These are phyloP conservation scores for Mesopsocus fuscifrons DNA, from an alignment of 2,888 invertebrate species.

Conservation along the genomic window DNA sequence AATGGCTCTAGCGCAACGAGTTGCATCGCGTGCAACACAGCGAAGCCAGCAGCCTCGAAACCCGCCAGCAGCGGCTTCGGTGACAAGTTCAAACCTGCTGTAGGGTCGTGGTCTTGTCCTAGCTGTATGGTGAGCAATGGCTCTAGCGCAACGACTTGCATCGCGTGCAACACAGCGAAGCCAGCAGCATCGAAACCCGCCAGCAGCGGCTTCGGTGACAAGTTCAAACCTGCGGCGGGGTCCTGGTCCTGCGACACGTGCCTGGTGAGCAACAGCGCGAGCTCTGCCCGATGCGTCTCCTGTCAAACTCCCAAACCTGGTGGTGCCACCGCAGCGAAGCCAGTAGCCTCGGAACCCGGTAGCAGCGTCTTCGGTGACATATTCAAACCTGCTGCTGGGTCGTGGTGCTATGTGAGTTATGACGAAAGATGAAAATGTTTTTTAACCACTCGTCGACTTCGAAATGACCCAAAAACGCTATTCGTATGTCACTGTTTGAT, in stretches of 20 bases:
- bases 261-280: conserved; percentile 32
- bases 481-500: no score
- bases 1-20: conserved; percentile 27
- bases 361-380: conserved; percentile 13
- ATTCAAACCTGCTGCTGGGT: conserved; percentile 15
- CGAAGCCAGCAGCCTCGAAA: conserved; percentile 10
- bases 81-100: conserved; percentile 31
- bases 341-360: background rate
- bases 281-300: conserved; percentile 29
- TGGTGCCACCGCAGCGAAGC: conserved; percentile 19
- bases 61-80: conserved; percentile 14
- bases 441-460: no score
- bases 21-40: conserved; percentile 34
- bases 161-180: conserved; percentile 30
- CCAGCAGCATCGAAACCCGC: no score
- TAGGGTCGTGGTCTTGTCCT: conserved; percentile 44
- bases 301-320: conserved; percentile 29
- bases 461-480: no score
- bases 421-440: no score
- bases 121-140: conserved; percentile 40
- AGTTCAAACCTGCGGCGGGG: conserved; percentile 13
- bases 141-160: conserved; percentile 27
- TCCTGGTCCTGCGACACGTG: conserved; percentile 39
- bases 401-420: conserved; percentile 39
- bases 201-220: conserved; percentile 14